phyloP scores from a whole-genome alignment of 1,140 invertebrate species.

The Drosophila erecta region DNA sequence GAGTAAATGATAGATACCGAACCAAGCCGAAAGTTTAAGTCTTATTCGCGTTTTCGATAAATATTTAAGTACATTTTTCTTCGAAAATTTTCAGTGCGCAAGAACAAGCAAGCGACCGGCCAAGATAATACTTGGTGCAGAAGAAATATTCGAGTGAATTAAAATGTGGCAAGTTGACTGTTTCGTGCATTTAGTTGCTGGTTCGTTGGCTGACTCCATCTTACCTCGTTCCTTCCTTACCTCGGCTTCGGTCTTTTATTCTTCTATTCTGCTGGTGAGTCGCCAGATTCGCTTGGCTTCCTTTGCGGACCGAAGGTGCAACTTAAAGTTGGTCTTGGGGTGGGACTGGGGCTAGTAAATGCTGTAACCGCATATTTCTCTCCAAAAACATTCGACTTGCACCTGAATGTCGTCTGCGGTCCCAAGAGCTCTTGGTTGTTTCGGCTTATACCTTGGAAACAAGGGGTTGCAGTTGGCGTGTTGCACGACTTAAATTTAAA shows the following conservation, averaged over 20 bases:
- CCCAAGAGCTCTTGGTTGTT: conserved; percentile 12
- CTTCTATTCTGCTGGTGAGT: conserved; percentile 14
- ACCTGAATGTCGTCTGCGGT: conserved; percentile 63
- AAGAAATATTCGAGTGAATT: conserved; percentile 79
- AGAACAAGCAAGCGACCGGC: conserved; percentile 6
- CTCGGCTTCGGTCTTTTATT: conserved; percentile 6
- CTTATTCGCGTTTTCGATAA: not conserved
- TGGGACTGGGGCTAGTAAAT: conserved; percentile 51
- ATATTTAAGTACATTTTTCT: too few species aligned
- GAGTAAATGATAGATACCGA: too few species aligned
- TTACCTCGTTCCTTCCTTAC: conserved; percentile 11
- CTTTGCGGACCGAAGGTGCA: conserved; percentile 11
- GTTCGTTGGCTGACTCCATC: conserved; percentile 24
- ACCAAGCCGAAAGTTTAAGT: not conserved
- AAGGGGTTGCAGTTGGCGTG: not conserved
- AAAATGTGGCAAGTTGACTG: conserved; percentile 81
- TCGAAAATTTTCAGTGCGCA: not conserved
- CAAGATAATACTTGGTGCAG: conserved; percentile 27
- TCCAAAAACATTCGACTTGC: conserved; percentile 66
- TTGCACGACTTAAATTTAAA: not conserved
- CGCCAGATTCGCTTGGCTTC: conserved; percentile 48
- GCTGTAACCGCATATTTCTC: conserved; percentile 77
- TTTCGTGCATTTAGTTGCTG: conserved; percentile 66
- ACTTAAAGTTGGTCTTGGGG: conserved; percentile 21
- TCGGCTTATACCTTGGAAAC: not conserved